A percentile compares a stretch with the other conserved stretches of the same genome.
Conservation (phyloP, 2,888 invertebrate genomes). For the Drosophila histrio region DNA sequence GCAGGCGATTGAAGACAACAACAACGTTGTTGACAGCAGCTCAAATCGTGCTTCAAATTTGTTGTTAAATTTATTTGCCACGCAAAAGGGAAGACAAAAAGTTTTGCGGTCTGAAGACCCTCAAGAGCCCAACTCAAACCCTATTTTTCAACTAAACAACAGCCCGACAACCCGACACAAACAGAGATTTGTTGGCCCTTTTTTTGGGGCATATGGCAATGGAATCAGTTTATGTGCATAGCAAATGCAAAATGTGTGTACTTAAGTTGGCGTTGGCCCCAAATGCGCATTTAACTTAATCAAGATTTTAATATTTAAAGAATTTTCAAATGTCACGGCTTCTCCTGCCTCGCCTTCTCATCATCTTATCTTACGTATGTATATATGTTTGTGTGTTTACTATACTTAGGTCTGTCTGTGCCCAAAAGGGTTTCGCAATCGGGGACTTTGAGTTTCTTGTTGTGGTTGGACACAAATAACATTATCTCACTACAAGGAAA, state of each 20-base stretch:
- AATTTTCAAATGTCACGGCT: constrained; percentile 57
- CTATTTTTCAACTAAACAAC: background rate
- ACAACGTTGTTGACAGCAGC: constrained; percentile 27
- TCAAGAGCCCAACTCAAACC: background rate
- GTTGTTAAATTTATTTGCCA: constrained; percentile 26
- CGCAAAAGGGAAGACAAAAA: background rate
- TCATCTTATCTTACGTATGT: constrained; percentile 28
- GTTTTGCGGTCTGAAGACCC: constrained; percentile 4
- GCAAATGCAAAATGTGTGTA: constrained; percentile 58
- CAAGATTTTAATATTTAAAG: constrained; percentile 83
- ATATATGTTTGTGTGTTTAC: constrained; percentile 3
- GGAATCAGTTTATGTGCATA: constrained; percentile 64
- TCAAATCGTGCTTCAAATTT: constrained; percentile 67
- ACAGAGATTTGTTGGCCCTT: constrained; percentile 41
- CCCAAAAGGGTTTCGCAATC: constrained; percentile 50
- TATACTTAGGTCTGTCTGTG: constrained; percentile 10
- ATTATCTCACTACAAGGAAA: constrained; percentile 61
- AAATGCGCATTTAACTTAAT: constrained; percentile 82
- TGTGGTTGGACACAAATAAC: constrained; percentile 53
- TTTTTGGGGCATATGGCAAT: constrained; percentile 36
- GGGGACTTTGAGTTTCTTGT: background rate
- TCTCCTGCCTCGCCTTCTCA: background rate
- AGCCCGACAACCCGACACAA: constrained; percentile 4
- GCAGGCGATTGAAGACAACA: background rate
- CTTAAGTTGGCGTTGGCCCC: constrained; percentile 60